Evolutionary conservation across 1,140 invertebrate genomes (phyloP).

Genomic region (Drosophila ironensis): DNA sequence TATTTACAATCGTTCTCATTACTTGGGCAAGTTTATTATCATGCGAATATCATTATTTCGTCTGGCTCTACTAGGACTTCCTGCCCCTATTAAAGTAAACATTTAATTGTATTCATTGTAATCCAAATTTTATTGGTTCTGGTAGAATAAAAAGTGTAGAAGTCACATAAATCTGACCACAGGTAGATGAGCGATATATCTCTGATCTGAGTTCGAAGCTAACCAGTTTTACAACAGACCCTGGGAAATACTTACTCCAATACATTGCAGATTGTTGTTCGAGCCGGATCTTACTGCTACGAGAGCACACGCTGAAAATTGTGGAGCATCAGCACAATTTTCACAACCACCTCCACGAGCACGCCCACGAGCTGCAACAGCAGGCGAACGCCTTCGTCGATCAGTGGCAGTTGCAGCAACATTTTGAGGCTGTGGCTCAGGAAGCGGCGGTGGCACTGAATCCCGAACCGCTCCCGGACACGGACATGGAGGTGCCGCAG

Average conservation of each 20-base stretch:
- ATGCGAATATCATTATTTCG: no score
- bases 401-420: conserved; percentile 54
- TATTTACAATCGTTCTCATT: no score
- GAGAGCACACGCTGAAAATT: conserved; percentile 74
- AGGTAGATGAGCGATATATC: no score
- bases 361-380: conserved; percentile 61
- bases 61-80: no score
- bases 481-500: background rate
- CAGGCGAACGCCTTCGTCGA: conserved; percentile 44
- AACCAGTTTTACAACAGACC: background rate
- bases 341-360: conserved; percentile 55
- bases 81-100: no score
- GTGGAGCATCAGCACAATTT: conserved; percentile 64
- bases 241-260: background rate
- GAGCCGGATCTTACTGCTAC: conserved; percentile 79
- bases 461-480: conserved; percentile 24
- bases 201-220: background rate
- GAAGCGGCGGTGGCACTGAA: conserved; percentile 7
- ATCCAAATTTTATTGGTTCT: no score
- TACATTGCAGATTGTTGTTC: conserved; percentile 74
- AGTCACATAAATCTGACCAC: no score
- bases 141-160: no score
- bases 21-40: no score
- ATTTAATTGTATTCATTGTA: no score
- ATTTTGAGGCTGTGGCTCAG: conserved; percentile 20